Evolutionary conservation across 1,140 invertebrate genomes (phyloP).

Genomic region (Drosophila ironensis): DNA sequence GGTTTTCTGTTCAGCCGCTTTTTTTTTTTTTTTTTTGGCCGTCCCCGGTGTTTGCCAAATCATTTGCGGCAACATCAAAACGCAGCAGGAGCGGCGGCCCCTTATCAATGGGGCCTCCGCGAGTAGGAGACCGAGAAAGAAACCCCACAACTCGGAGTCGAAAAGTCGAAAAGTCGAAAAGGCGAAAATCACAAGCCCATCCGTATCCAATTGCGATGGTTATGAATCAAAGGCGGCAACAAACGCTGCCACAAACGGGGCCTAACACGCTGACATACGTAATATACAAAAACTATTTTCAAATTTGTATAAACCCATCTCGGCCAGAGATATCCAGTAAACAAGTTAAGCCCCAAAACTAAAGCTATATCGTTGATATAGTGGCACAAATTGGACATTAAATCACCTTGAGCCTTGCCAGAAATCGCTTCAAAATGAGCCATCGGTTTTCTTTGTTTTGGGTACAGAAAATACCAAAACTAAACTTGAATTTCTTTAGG

Average conservation of each 20-base stretch:
- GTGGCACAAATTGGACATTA: too few relatives aligned
- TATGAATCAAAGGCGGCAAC: conserved; percentile 17
- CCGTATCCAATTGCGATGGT: conserved; percentile 33
- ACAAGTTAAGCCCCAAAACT: too few relatives aligned
- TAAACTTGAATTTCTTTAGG: too few relatives aligned
- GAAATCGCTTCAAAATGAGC: too few relatives aligned
- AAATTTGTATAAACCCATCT: too few relatives aligned
- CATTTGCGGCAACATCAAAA: conserved; percentile 74
- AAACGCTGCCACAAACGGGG: neutral
- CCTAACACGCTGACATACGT: too few relatives aligned
- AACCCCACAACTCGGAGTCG: neutral
- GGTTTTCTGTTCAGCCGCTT: neutral
- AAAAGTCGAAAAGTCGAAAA: neutral
- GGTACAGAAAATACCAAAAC: too few relatives aligned
- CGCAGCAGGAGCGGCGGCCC: conserved; percentile 50
- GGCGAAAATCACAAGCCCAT: neutral
- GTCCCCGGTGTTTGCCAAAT: conserved; percentile 53
- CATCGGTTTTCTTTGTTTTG: too few relatives aligned
- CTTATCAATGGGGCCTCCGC: conserved; percentile 26
- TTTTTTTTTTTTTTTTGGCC: conserved; percentile 19
- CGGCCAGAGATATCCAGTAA: too few relatives aligned
- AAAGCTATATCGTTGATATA: too few relatives aligned
- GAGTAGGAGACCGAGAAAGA: neutral
- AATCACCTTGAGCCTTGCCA: too few relatives aligned
- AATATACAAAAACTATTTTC: too few relatives aligned